Evolutionary conservation across 2,797 vertebrate genomes (phyloP), one percentile per base, ranked within the genome.

Genomic region (Okamejei kenojei): DNA sequence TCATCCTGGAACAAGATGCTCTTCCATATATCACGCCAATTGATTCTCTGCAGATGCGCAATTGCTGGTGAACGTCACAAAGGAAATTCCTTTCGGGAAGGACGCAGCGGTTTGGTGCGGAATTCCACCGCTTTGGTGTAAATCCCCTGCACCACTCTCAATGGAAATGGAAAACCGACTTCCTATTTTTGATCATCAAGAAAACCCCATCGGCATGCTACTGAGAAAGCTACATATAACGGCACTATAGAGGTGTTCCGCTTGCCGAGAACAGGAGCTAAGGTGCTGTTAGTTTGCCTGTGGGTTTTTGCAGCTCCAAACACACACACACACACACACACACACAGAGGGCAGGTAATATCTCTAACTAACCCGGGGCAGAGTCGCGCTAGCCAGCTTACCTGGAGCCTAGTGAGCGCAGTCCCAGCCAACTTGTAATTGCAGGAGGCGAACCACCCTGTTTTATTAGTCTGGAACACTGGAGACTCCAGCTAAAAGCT

Each of bases 11-110:
- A 3, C n/a, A 1, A 88, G 61, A 65, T 35, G 8, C n/a, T 68
- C 26, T 86, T 17, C 82, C 58, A 86, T 15, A 13, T 29, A 17
- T 63, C 82, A 11, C 17, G 4, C 23, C 54, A 29, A 88, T 21
- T 21, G 84, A 35, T 9, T 32, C 35, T 65, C 84, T 68, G 84
- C 84, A 63, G 63, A 68, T 88, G 84, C 84, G 63, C 84, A 88
- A 68, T 15, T n/a, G 2, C n/a, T 11, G 7, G 61, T 15, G 8
- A 45, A 35, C 84, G 84, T 88, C 84, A 88, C 84, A 68, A 65
- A 88, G 84, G 63, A 32, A 65, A 7, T 19, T 88, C 63, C 17
- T 65, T 61, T 15, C 10, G n/a, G 32, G 0, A n/a, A 19, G 84
- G 21, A 21, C 23, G 17, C 61, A 26, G 4, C 54, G 10, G 54